Percentiles rank a stretch among this genome's conserved stretches.
These are phyloP conservation scores for Chionoecetes opilio DNA, from an alignment of 1,140 invertebrate genomes.

Conservation along the genomic window DNA sequence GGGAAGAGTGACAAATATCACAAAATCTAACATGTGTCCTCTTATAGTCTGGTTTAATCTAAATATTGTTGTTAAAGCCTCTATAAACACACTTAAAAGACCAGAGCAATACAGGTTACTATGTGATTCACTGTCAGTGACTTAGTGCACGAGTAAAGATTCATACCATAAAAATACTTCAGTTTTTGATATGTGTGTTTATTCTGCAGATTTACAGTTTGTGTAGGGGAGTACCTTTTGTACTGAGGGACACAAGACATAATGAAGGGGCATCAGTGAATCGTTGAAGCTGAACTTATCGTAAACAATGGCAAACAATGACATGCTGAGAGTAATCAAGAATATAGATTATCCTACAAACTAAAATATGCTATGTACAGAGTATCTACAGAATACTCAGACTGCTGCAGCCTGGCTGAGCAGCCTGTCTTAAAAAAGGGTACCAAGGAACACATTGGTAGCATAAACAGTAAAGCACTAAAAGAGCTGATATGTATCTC, in stretches of 20 bases:
- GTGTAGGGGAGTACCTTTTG: not conserved
- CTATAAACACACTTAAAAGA: too few species aligned
- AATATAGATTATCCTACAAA: constrained; percentile 13
- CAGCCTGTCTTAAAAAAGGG: not conserved
- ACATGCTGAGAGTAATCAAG: not conserved
- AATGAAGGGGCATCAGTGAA: not conserved
- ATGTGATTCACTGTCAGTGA: too few species aligned
- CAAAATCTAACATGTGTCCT: too few species aligned
- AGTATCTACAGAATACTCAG: constrained; percentile 58
- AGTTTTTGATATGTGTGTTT: too few species aligned
- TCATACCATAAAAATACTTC: too few species aligned
- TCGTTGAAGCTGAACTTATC: not conserved
- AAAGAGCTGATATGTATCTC: constrained; percentile 31
- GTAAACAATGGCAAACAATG: not conserved
- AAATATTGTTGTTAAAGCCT: too few species aligned
- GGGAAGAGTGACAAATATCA: too few species aligned
- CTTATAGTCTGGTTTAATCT: too few species aligned
- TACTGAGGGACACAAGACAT: not conserved
- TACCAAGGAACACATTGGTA: constrained; percentile 66
- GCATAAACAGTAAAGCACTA: constrained; percentile 32
- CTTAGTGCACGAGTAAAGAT: too few species aligned
- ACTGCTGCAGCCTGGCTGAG: not conserved
- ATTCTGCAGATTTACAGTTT: not conserved
- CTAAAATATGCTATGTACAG: constrained; percentile 61
- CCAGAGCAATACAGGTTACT: too few species aligned